These are phyloP conservation scores for Cantharis flavilabris DNA, from an alignment of 2,888 invertebrate genomes.

Conservation along the genomic window DNA sequence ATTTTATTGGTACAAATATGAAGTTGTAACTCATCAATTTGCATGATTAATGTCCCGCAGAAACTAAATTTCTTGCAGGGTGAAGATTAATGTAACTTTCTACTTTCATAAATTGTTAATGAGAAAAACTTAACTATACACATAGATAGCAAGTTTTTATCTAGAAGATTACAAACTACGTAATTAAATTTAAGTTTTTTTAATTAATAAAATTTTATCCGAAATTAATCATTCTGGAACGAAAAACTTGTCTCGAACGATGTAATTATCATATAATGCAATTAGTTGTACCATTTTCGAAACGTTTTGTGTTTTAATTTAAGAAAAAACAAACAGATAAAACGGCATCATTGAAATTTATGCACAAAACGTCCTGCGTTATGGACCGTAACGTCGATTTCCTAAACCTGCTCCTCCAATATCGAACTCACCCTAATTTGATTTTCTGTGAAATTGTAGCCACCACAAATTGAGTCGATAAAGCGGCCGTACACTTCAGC, in stretches of 20 bases:
- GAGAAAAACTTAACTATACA: constrained; percentile 9
- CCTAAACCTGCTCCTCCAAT: background rate
- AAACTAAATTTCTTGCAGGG: constrained; percentile 18
- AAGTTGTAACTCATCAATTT: constrained; percentile 21
- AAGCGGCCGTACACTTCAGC: background rate
- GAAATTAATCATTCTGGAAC: background rate
- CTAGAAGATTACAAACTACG: background rate
- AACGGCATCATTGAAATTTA: background rate
- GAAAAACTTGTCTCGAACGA: background rate
- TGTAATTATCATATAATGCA: background rate
- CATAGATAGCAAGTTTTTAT: background rate
- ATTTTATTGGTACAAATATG: constrained; percentile 6
- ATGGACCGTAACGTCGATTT: background rate
- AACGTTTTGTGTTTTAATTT: background rate
- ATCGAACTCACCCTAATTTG: background rate
- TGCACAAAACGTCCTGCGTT: background rate
- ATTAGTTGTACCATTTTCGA: background rate
- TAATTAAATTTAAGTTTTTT: background rate
- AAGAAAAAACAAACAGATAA: background rate
- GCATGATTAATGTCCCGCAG: constrained; percentile 21
- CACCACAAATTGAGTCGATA: background rate
- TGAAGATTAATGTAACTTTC: constrained; percentile 20
- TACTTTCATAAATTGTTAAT: constrained; percentile 21
- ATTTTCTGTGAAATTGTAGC: background rate
- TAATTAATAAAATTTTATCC: background rate